These are phyloP conservation scores for Molossus molossus DNA, from an alignment of 2,797 vertebrate genomes.

Conservation along the genomic window DNA sequence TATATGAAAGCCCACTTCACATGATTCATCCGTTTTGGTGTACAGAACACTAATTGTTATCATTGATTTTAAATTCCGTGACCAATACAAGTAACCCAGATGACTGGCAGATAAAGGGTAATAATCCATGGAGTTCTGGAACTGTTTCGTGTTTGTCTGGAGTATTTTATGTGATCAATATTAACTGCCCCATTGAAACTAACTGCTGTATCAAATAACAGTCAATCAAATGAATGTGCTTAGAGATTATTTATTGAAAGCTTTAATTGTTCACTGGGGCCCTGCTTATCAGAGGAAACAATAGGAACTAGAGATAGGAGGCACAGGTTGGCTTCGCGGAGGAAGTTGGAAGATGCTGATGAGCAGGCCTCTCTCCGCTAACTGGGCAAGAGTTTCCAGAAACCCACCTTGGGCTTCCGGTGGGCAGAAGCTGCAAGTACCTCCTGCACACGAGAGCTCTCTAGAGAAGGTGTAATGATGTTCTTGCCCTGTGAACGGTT, in stretches of 20 bases:
- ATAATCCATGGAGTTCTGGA: slow-evolving; percentile 93
- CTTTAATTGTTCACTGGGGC: slow-evolving; percentile 94
- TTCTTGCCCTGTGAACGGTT: background rate
- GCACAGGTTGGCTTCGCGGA: slow-evolving; percentile 82
- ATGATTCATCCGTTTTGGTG: slow-evolving; percentile 89
- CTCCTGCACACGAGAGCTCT: fast-evolving
- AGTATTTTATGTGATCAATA: slow-evolving; percentile 94
- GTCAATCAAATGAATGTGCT: slow-evolving; percentile 93
- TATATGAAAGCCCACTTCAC: slow-evolving; percentile 88
- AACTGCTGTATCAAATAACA: slow-evolving; percentile 94
- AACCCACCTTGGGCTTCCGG: background rate
- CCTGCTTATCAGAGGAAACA: slow-evolving; percentile 92
- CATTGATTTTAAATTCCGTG: slow-evolving; percentile 93
- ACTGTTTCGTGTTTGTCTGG: slow-evolving; percentile 93
- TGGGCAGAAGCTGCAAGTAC: background rate
- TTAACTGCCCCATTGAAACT: slow-evolving; percentile 94
- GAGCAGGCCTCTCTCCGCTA: background rate
- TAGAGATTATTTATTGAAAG: slow-evolving; percentile 94
- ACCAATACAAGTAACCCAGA: slow-evolving; percentile 92
- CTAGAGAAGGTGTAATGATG: background rate
- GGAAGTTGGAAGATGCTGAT: slow-evolving; percentile 29
- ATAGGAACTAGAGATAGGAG: slow-evolving; percentile 85
- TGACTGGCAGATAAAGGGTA: slow-evolving; percentile 93
- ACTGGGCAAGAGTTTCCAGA: background rate
- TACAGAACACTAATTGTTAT: slow-evolving; percentile 91